phyloP scores from a whole-genome alignment of 2,888 invertebrate species.

The Cactoblastis cactorum region DNA sequence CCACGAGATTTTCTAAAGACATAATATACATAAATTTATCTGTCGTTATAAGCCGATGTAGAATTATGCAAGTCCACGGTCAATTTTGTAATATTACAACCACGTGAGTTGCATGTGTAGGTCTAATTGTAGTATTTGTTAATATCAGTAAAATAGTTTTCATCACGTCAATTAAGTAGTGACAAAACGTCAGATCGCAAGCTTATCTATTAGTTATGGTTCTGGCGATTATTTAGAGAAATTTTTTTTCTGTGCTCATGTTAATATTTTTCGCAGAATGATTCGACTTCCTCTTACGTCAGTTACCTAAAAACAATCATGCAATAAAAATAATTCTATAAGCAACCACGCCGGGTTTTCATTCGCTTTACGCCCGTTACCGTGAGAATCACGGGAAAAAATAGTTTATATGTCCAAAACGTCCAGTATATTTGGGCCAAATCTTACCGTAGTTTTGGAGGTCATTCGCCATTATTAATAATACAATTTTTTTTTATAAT shows the following conservation, averaged over 20 bases:
- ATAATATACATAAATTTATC: slow-evolving; percentile 17
- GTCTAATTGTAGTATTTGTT: slow-evolving; percentile 11
- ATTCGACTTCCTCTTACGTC: too few relatives aligned
- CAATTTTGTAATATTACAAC: slow-evolving; percentile 11
- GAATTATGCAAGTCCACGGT: slow-evolving; percentile 9
- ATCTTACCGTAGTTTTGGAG: too few relatives aligned
- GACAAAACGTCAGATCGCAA: background rate
- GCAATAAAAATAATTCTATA: too few relatives aligned
- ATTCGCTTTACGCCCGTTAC: too few relatives aligned
- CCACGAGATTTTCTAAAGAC: slow-evolving; percentile 14
- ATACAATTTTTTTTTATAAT: background rate
- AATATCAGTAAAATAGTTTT: background rate
- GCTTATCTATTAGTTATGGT: background rate
- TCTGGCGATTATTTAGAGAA: background rate
- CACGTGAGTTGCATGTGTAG: slow-evolving; percentile 15
- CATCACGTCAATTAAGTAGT: background rate
- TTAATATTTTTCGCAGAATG: too few relatives aligned
- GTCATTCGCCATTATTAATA: too few relatives aligned
- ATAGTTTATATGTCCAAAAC: too few relatives aligned
- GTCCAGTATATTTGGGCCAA: background rate
- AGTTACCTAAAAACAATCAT: too few relatives aligned
- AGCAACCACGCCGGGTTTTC: too few relatives aligned
- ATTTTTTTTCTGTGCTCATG: too few relatives aligned
- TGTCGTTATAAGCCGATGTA: slow-evolving; percentile 14
- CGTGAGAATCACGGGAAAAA: too few relatives aligned